Conservation (phyloP, 2,888 invertebrate genomes). For the Ochlodes sylvanus region DNA sequence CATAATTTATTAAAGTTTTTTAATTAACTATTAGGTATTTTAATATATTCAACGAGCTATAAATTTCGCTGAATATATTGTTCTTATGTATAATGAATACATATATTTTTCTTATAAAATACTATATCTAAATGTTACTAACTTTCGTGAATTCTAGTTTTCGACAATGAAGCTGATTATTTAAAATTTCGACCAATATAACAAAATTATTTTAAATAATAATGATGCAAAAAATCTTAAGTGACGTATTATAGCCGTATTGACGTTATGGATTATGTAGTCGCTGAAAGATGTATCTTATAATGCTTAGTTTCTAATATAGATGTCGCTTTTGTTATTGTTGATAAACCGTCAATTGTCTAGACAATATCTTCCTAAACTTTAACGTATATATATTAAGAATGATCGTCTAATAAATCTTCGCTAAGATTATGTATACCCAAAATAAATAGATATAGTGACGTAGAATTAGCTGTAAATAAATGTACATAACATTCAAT, state of each 20-base stretch:
- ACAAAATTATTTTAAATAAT: not conserved
- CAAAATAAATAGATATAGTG: conserved; percentile 18
- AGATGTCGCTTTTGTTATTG: conserved; percentile 33
- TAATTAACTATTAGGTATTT: not conserved
- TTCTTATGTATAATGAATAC: not conserved
- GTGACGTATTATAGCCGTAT: not conserved
- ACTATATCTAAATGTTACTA: no score
- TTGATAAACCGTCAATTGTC: conserved; percentile 67
- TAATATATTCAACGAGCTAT: no score
- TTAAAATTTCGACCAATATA: not conserved
- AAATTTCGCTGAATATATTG: no score
- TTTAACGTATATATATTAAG: conserved; percentile 48
- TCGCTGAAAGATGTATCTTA: conserved; percentile 14
- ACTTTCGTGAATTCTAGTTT: no score
- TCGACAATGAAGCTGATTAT: not conserved
- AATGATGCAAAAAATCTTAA: not conserved
- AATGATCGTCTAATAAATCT: conserved; percentile 41
- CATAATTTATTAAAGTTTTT: not conserved
- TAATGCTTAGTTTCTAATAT: conserved; percentile 25
- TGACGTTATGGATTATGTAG: conserved; percentile 1
- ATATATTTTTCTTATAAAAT: no score
- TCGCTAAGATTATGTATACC: conserved; percentile 43
- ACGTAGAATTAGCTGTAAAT: conserved; percentile 39
- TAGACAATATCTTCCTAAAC: conserved; percentile 71
- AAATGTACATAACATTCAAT: conserved; percentile 44